Conservation (phyloP, 2,797 vertebrate species). For the Ficedula albicollis region DNA sequence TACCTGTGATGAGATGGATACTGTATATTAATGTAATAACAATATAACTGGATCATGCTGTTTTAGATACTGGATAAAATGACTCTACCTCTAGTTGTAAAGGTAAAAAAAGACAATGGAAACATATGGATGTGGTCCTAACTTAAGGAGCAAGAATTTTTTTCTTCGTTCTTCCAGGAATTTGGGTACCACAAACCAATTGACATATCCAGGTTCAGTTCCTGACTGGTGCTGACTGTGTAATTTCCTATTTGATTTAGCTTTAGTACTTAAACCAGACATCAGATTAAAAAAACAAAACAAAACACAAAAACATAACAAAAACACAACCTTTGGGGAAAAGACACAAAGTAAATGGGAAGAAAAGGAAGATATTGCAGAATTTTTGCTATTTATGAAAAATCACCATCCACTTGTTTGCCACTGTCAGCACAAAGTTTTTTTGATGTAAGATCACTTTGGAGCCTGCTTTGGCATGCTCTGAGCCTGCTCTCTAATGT, state of each 20-base stretch:
- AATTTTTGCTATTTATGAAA: conserved; percentile 11
- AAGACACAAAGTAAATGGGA: neutral
- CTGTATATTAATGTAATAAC: conserved; percentile 67
- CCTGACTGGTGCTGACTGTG: conserved; percentile 61
- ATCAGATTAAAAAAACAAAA: neutral
- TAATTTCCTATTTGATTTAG: conserved; percentile 21
- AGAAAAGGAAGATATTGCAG: neutral
- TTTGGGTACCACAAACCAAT: conserved; percentile 15
- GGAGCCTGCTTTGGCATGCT: conserved; percentile 13
- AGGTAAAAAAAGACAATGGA: conserved; percentile 55
- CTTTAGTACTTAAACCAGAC: conserved; percentile 15
- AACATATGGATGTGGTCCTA: conserved; percentile 29
- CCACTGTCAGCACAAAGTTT: conserved; percentile 60
- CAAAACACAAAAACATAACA: neutral
- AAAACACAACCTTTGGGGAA: neutral
- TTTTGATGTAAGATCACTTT: conserved; percentile 26
- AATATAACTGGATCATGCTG: conserved; percentile 67
- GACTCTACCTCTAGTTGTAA: conserved; percentile 79
- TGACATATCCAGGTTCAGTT: conserved; percentile 57
- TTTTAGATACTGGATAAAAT: conserved; percentile 73
- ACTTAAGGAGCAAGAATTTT: conserved; percentile 29
- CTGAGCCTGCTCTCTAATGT: neutral
- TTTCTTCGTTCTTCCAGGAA: conserved; percentile 48
- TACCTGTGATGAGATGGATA: conserved; percentile 49
- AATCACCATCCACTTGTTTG: conserved; percentile 54